These are phyloP conservation scores for Lobophora halterata DNA, from an alignment of 2,888 invertebrate genomes.

Conservation along the genomic window DNA sequence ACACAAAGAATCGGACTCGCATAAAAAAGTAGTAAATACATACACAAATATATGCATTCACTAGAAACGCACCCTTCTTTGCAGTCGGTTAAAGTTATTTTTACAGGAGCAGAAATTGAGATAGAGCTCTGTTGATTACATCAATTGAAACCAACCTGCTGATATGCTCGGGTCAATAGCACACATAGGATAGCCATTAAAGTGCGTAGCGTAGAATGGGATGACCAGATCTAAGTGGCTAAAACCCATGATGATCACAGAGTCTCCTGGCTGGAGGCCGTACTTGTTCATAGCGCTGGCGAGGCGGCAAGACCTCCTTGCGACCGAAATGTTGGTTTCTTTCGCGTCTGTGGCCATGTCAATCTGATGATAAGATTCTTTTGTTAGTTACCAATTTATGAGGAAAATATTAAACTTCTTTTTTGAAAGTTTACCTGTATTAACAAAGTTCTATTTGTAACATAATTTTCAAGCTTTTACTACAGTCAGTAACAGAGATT, in stretches of 20 bases:
- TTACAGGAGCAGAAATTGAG: background rate
- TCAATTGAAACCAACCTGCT: constrained; percentile 31
- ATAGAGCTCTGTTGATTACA: background rate
- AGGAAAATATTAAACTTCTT: too few species aligned
- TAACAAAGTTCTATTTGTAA: too few species aligned
- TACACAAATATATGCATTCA: too few species aligned
- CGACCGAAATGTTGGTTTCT: constrained; percentile 48
- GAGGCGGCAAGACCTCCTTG: constrained; percentile 37
- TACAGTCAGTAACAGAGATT: too few species aligned
- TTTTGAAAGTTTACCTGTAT: too few species aligned
- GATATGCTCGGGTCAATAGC: constrained; percentile 40
- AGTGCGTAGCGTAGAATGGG: constrained; percentile 48
- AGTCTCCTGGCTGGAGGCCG: constrained; percentile 45
- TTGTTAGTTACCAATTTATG: too few species aligned
- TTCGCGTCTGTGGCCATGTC: constrained; percentile 39
- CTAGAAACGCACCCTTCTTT: too few species aligned
- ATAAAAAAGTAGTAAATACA: too few species aligned
- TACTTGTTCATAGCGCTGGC: constrained; percentile 45
- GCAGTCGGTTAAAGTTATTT: too few species aligned
- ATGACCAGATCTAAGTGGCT: constrained; percentile 49
- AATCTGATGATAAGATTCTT: constrained; percentile 37
- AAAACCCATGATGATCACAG: constrained; percentile 41
- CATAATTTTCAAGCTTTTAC: too few species aligned
- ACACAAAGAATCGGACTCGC: too few species aligned
- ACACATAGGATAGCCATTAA: constrained; percentile 43